Conservation (phyloP, 1,140 invertebrate genomes). For the Scylla paramamosain region DNA sequence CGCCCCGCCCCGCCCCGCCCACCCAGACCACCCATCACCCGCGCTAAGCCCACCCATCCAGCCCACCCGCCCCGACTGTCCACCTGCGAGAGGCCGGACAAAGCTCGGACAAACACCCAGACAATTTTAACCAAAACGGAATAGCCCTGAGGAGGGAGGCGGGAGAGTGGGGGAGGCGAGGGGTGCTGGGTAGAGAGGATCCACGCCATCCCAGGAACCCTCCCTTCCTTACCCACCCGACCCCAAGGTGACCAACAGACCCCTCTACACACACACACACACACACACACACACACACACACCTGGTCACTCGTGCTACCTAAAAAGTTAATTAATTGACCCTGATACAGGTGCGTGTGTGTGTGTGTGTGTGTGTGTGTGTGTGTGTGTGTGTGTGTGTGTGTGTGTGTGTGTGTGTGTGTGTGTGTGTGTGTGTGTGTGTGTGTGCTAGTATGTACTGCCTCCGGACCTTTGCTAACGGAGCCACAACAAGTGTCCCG, state of each 20-base stretch:
- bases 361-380: not conserved
- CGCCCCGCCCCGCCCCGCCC: not conserved
- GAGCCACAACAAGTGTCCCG: no score
- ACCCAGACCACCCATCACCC: not conserved
- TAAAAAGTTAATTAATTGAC: constrained; percentile 5
- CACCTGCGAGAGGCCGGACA: constrained; percentile 42
- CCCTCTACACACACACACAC: not conserved
- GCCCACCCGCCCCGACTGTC: constrained; percentile 37
- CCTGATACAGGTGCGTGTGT: not conserved
- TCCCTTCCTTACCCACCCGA: not conserved
- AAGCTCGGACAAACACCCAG: constrained; percentile 57
- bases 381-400: constrained; percentile 20
- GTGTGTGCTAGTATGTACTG: no score
- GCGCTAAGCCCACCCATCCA: not conserved
- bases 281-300: constrained; percentile 10
- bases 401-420: constrained; percentile 20
- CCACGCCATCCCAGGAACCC: not conserved
- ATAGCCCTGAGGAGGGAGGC: constrained; percentile 22
- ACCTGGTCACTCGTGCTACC: not conserved
- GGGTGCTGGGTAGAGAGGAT: not conserved
- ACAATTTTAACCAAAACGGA: constrained; percentile 63
- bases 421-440: constrained; percentile 10
- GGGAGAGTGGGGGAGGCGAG: not conserved
- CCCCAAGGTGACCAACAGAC: not conserved
- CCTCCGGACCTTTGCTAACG: no score